These are phyloP conservation scores for Achatina immaculata DNA, from an alignment of 1,140 invertebrate species.

Conservation along the genomic window DNA sequence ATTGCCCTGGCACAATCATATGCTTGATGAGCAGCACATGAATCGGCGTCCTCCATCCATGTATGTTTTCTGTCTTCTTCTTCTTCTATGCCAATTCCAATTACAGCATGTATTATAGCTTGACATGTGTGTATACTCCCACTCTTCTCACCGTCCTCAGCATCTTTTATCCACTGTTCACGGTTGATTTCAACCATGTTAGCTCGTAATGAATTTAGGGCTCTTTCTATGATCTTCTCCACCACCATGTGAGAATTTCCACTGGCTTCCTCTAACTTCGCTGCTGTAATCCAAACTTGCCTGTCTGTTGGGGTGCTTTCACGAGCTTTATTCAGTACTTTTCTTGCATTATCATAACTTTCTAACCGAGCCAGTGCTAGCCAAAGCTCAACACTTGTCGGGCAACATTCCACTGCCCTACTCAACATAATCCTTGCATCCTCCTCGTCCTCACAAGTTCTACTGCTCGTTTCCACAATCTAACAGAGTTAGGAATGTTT, in stretches of 20 bases:
- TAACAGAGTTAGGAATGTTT: slow-evolving; percentile 97
- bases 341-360: slow-evolving; percentile 93
- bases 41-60: slow-evolving; percentile 99
- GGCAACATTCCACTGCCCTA: slow-evolving; percentile 97
- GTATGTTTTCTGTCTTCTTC: slow-evolving; percentile 98
- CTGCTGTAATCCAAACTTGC: slow-evolving; percentile 88
- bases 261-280: slow-evolving; percentile 97
- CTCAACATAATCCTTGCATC: slow-evolving; percentile 96
- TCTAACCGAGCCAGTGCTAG: slow-evolving; percentile 96
- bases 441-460: slow-evolving; percentile 94
- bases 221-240: slow-evolving; percentile 95
- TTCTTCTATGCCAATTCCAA: slow-evolving; percentile 93
- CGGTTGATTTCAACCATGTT: slow-evolving; percentile 99
- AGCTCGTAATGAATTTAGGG: slow-evolving; percentile 89
- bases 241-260: slow-evolving; percentile 96
- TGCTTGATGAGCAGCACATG: slow-evolving; percentile 89
- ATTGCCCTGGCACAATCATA: slow-evolving; percentile 96
- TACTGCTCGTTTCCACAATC: slow-evolving; percentile 98
- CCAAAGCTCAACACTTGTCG: slow-evolving; percentile 82
- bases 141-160: slow-evolving; percentile 96
- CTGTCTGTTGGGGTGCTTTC: slow-evolving; percentile 99
- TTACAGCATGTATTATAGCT: slow-evolving; percentile 89
- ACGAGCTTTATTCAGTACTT: slow-evolving; percentile 97
- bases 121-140: slow-evolving; percentile 94
- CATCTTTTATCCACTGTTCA: slow-evolving; percentile 99